Evolutionary conservation across 1,140 invertebrate genomes (phyloP).

Genomic region (Aphelinus atriplicis): DNA sequence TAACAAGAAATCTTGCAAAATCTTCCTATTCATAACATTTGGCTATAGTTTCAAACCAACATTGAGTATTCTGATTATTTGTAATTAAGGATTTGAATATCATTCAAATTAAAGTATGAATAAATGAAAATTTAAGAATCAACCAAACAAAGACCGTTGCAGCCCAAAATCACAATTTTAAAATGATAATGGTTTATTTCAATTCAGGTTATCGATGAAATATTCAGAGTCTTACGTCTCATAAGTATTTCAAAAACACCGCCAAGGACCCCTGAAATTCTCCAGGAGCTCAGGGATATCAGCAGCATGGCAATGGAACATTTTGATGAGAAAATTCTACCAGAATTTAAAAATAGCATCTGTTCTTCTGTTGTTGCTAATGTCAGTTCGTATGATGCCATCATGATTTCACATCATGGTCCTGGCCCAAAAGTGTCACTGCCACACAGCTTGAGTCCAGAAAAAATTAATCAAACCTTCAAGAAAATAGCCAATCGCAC

Average conservation of each 20-base stretch:
- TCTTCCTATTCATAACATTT: too few species aligned
- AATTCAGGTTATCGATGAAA: slow-evolving; percentile 86
- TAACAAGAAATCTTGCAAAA: too few species aligned
- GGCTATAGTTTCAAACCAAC: too few species aligned
- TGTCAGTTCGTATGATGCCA: slow-evolving; percentile 55
- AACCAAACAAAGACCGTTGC: not conserved
- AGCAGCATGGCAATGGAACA: slow-evolving; percentile 97
- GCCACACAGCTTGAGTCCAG: slow-evolving; percentile 51
- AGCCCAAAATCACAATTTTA: too few species aligned
- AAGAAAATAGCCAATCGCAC: slow-evolving; percentile 59
- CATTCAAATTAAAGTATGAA: not conserved
- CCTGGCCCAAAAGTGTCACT: slow-evolving; percentile 40
- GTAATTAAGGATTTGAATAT: not conserved
- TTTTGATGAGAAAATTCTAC: slow-evolving; percentile 91
- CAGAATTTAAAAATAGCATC: slow-evolving; percentile 65
- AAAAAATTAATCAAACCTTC: slow-evolving; percentile 59
- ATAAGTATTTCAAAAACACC: slow-evolving; percentile 75
- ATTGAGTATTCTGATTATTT: not conserved
- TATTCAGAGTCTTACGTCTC: slow-evolving; percentile 76
- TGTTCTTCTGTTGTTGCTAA: slow-evolving; percentile 57
- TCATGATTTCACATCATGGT: slow-evolving; percentile 55
- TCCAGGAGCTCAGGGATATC: slow-evolving; percentile 90
- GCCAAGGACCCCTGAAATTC: slow-evolving; percentile 83
- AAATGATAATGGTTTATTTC: slow-evolving; percentile 5
- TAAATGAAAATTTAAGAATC: slow-evolving; percentile 29